phyloP scores from a whole-genome alignment of 2,113 vertebrate genomes.

The Grammomys dolichurus region DNA sequence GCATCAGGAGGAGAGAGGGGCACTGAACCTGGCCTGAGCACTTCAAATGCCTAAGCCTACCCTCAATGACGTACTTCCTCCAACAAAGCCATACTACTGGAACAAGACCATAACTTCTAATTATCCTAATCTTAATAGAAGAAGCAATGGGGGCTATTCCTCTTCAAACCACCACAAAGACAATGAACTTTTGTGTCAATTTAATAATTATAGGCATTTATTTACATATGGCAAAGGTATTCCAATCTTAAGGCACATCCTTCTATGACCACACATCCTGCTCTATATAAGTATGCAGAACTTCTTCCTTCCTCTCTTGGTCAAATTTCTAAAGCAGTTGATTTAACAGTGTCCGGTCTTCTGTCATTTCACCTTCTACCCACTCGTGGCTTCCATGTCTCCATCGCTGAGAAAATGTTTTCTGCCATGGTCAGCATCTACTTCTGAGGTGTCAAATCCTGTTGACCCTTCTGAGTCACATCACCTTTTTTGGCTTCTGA shows the following conservation, averaged over 20 bases:
- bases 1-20: not conserved
- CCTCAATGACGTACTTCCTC: not conserved
- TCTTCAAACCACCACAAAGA: not conserved
- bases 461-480: not conserved
- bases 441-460: not conserved
- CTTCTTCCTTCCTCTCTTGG: not conserved
- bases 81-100: not conserved
- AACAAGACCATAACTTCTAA: not conserved
- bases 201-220: not conserved
- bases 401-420: not conserved
- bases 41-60: not conserved
- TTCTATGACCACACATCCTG: not conserved
- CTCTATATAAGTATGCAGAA: not conserved
- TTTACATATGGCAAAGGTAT: not conserved
- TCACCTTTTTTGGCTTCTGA: not conserved
- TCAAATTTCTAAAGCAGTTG: not conserved
- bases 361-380: not conserved
- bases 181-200: not conserved
- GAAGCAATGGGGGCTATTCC: not conserved
- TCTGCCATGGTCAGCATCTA: not conserved
- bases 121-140: not conserved
- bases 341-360: slow-evolving; percentile 5
- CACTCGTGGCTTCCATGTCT: not conserved
- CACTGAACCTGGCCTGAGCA: not conserved
- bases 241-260: not conserved